Conservation (phyloP, 2,113 vertebrate genomes). For the Anser brachyrhynchus region DNA sequence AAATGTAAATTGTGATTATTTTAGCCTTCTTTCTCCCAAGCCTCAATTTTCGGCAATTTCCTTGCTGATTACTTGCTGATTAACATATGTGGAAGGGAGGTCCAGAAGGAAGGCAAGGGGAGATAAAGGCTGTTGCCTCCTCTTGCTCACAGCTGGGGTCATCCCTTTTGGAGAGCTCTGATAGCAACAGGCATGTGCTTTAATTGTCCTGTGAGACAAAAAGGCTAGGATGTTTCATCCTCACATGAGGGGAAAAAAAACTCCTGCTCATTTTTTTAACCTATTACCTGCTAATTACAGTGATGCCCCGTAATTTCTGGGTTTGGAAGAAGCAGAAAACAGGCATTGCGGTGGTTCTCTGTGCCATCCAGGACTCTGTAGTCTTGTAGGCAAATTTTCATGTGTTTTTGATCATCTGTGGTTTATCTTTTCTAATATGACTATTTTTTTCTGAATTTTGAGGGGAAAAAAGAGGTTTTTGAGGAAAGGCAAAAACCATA, state of each 20-base stretch:
- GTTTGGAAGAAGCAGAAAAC: background rate
- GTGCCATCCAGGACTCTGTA: background rate
- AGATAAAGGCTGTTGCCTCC: background rate
- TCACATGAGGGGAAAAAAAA: too few relatives aligned
- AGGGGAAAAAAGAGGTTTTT: background rate
- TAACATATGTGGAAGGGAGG: background rate
- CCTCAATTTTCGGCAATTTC: background rate
- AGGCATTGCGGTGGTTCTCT: background rate
- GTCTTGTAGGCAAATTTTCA: background rate
- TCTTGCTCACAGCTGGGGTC: background rate
- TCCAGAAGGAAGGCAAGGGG: background rate
- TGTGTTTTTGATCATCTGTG: background rate
- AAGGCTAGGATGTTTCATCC: background rate
- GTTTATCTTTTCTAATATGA: background rate
- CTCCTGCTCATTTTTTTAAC: too few relatives aligned
- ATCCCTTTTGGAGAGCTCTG: background rate
- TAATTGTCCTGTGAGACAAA: background rate
- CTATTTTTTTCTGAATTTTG: background rate
- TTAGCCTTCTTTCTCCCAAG: background rate
- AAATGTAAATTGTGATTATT: background rate
- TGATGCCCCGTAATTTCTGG: background rate
- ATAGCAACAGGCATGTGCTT: background rate
- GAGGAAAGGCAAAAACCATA: background rate
- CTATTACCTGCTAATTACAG: too few relatives aligned
- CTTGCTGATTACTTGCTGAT: background rate